Conservation (phyloP, 2,113 vertebrate species). For the Turnix velox region DNA sequence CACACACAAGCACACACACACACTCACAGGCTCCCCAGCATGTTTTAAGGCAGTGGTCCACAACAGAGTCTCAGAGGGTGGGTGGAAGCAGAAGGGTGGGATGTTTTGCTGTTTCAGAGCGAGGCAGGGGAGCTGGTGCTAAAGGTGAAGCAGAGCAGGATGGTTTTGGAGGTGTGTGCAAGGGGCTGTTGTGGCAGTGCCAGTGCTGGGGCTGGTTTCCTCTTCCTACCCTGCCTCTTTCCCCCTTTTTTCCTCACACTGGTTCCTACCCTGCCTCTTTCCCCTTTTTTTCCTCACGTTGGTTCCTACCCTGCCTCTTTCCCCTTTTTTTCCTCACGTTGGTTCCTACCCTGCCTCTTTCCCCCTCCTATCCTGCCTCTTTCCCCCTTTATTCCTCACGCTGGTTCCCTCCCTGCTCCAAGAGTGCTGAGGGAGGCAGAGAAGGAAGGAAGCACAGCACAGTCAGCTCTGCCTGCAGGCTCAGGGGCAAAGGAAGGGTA, state of each 20-base stretch:
- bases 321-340: neutral
- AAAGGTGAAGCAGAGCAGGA: neutral
- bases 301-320: neutral
- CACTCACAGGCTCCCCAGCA: neutral
- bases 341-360: fast-evolving
- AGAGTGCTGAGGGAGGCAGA: too few species aligned
- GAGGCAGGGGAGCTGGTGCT: fast-evolving
- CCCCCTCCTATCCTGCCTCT: neutral
- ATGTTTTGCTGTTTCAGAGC: neutral
- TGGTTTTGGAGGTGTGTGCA: neutral
- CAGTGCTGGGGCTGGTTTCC: neutral
- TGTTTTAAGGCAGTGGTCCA: conserved; percentile 68
- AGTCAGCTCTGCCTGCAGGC: neutral
- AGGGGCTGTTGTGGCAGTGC: neutral
- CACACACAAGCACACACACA: too few species aligned
- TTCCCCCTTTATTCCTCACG: neutral
- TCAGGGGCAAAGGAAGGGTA: neutral
- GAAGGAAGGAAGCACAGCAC: neutral
- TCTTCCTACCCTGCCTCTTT: fast-evolving
- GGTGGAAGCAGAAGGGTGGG: fast-evolving
- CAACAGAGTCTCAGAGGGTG: conserved; percentile 36
- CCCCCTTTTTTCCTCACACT: neutral
- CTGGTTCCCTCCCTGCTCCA: too few species aligned
- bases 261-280: neutral
- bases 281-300: neutral